Base-by-base conservation (phyloP, 2,113 vertebrate species). In the Tamias sibiricus region DNA sequence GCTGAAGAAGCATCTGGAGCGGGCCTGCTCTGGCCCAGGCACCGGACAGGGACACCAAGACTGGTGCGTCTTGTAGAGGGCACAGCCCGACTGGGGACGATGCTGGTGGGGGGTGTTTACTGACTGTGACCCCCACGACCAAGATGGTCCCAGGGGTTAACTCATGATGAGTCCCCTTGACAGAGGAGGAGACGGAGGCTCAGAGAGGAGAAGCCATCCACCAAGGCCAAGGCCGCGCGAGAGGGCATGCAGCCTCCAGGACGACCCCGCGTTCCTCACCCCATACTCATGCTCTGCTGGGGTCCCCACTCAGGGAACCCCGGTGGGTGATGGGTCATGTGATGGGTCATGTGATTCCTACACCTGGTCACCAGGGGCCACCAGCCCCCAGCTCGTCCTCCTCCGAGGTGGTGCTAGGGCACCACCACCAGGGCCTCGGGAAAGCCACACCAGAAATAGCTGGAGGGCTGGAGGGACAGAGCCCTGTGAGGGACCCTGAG, bases 231-330 rank as follows among this genome's bases (percentile, higher is more conserved):
- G 68, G 82, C 52, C n/a, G 40, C 49, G 35, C 76, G 35, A 12
- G 2, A 11, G 10, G 47, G 19, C 16, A 66, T 11, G 30, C 44
- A 8, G 47, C 74, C 85, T 77, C 59, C 8, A 4, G 40, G 77
- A 30, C 0, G 11, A 13, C 44, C 32, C 54, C 14, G 2, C 4
- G 47, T 37, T 4, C 30, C 47, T 24, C 13, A 0, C 4, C 16
- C n/a, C 35, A 4, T 52, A 20, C 16, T 44, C 49, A 49, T 32
- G 82, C 32, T 30, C 30, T 28, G 10, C 8, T 2, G 10, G 24
- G 68, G 49, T 75, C 42, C 54, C 57, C 57, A 20, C 69, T 26
- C 16, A 22, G 3, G 3, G 35, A 74, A 37, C 1, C 2, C 40
- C 13, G 19, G 49, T 35, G 76, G 24, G 49, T 69, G n/a, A n/a